phyloP scores from a whole-genome alignment of 1,140 invertebrate genomes.

The Bombus sylvicola region DNA sequence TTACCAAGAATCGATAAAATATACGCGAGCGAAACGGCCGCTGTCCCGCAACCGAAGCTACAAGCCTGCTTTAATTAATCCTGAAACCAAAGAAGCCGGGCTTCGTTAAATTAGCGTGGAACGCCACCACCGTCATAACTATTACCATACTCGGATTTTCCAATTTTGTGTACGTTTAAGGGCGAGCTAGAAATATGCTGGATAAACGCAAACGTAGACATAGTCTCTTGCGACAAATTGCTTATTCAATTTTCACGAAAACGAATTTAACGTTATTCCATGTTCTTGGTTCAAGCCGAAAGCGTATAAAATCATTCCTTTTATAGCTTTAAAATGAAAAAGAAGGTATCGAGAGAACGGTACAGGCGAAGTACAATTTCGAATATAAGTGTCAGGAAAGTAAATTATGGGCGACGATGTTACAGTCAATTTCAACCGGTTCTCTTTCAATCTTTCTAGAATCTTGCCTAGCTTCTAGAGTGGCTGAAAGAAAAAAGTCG shows the following conservation, averaged over 20 bases:
- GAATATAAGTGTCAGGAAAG: neutral
- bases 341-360: neutral
- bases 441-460: neutral
- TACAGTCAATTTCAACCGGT: neutral
- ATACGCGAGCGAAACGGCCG: neutral
- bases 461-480: too few relatives aligned
- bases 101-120: neutral
- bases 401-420: neutral
- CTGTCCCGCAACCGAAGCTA: neutral
- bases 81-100: neutral
- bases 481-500: neutral
- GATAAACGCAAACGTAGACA: neutral
- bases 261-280: slow-evolving; percentile 10
- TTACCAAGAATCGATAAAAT: slow-evolving; percentile 17
- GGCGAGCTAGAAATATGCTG: neutral
- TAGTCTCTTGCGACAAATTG: slow-evolving; percentile 14
- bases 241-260: slow-evolving; percentile 21
- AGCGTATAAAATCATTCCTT: neutral
- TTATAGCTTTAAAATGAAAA: neutral
- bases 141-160: neutral
- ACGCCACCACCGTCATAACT: neutral
- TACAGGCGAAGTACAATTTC: slow-evolving; percentile 5
- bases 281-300: neutral
- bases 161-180: slow-evolving; percentile 18
- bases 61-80: neutral